Evolutionary conservation across 2,113 vertebrate species (phyloP), one percentile per base, ranked within the genome.

Genomic region (Pygoscelis antarcticus): DNA sequence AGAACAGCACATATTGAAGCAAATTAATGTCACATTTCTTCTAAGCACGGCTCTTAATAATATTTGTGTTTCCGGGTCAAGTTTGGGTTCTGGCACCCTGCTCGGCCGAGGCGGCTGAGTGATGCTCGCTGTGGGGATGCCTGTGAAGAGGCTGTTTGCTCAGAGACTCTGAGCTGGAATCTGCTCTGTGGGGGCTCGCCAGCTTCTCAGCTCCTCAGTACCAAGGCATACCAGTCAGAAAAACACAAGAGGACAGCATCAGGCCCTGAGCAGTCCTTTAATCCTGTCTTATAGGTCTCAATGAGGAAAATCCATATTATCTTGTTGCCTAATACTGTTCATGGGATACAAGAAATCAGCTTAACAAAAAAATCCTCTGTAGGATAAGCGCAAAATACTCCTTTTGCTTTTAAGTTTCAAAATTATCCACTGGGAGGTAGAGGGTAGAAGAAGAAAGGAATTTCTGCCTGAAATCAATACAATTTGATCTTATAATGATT

Each of bases 281-380:
- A 93, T 97, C 87, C 93, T 94, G 38, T 91, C 46, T 93, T 70
- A 23, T 10, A 77, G 58, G 13, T 94, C 87, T 93, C 89, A 78
- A 44, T 7, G 26, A 69, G n/a, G 70, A 92, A 96, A 97, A 95
- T 87, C 94, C 87, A 77, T 72, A 38, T 95, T 95, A 95, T 94
- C 91, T 91, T 51, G 34, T 96, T 96, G 82, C 75, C 51, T 96
- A 94, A 95, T 77, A 38, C 83, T 85, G 47, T 77, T 96, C 75
- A 91, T 70, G 93, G 89, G 89, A 85, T 93, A 66, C 65, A 58
- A 96, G 42, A 94, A 97, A 97, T 93, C 77, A 92, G 87, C 74
- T 97, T 97, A 93, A 86, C 64, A 93, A 80, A 93, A 89, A 95
- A 89, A 93, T 58, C 92, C 52, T 61, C 72, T 62, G 44, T 80